These are phyloP conservation scores for Eilema sororculum DNA, from an alignment of 2,888 invertebrate species.

Conservation along the genomic window DNA sequence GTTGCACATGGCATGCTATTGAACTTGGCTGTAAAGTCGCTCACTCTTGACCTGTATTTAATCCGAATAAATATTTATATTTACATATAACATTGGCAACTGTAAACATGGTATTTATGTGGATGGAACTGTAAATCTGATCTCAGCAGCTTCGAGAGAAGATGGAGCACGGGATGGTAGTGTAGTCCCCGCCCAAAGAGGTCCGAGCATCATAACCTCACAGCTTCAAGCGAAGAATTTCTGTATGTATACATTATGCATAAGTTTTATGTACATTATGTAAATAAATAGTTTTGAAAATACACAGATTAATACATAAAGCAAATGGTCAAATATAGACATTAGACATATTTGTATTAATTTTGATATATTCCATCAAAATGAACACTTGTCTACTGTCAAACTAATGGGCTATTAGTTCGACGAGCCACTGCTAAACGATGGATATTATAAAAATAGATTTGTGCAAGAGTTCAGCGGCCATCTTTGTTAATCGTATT, in stretches of 20 bases:
- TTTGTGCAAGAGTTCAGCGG: conserved; percentile 20
- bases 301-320: too few species aligned
- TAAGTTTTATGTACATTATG: too few species aligned
- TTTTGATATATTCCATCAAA: too few species aligned
- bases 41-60: background rate
- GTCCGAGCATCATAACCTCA: background rate
- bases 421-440: background rate
- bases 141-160: background rate
- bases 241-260: too few species aligned
- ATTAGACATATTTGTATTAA: too few species aligned
- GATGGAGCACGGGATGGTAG: background rate
- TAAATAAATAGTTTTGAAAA: too few species aligned
- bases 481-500: conserved; percentile 38
- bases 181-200: background rate
- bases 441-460: conserved; percentile 23
- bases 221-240: too few species aligned
- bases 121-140: background rate
- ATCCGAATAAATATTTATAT: conserved; percentile 10
- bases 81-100: background rate
- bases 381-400: too few species aligned
- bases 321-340: too few species aligned
- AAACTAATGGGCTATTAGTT: too few species aligned
- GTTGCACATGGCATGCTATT: conserved; percentile 8
- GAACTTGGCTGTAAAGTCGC: conserved; percentile 17
- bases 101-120: background rate